phyloP scores from a whole-genome alignment of 2,113 vertebrate species.

The Salvelinus alpinus region DNA sequence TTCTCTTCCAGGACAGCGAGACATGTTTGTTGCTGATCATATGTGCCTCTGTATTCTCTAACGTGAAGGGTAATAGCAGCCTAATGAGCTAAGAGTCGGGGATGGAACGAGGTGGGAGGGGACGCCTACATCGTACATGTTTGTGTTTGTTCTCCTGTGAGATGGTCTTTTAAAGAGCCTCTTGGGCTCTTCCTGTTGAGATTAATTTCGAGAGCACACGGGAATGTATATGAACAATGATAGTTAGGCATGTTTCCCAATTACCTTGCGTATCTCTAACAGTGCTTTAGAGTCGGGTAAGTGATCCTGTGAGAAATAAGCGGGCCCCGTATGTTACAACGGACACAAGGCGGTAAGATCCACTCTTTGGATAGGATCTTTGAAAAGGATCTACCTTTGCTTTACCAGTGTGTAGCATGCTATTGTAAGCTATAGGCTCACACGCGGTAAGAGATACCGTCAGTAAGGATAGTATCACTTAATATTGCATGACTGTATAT shows the following conservation, averaged over 20 bases:
- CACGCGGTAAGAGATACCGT: no score
- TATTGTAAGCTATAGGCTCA: no score
- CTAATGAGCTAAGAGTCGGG: conserved; percentile 40
- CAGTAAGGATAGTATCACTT: background rate
- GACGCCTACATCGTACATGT: background rate
- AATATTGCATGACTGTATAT: background rate
- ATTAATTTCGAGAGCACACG: background rate
- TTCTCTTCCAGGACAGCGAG: conserved; percentile 46
- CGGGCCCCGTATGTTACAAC: no score
- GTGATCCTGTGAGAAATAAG: no score
- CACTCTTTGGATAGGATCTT: no score
- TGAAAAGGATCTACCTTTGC: no score
- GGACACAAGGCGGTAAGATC: no score
- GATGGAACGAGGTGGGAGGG: background rate
- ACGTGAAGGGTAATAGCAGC: conserved; percentile 29
- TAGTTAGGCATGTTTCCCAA: background rate
- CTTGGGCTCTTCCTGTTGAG: background rate
- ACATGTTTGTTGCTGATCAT: conserved; percentile 38
- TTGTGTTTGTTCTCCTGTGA: conserved; percentile 28
- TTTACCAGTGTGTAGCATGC: no score
- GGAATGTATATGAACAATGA: background rate
- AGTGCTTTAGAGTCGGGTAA: no score
- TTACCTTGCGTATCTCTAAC: no score
- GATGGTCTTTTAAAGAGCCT: conserved; percentile 12
- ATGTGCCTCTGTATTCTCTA: conserved; percentile 27